Evolutionary conservation across 2,113 vertebrate genomes (phyloP).

Genomic region (Rhabdomys dilectus): DNA sequence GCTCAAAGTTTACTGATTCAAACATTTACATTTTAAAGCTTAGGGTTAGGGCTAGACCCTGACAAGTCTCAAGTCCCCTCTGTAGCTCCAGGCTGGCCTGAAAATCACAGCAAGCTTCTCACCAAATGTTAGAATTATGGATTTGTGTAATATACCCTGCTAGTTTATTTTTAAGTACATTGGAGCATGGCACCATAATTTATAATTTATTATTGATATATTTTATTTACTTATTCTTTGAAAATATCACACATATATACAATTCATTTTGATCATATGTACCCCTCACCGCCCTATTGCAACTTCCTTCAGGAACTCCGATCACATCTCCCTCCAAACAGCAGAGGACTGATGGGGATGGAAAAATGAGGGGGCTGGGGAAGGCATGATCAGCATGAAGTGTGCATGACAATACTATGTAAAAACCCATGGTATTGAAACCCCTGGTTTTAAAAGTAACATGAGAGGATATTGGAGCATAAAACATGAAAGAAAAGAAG

Average conservation of each 20-base stretch:
- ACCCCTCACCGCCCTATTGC: not conserved
- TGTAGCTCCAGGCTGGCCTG: not conserved
- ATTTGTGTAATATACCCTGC: not conserved
- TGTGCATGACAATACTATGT: not conserved
- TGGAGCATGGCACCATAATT: not conserved
- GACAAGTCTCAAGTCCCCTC: not conserved
- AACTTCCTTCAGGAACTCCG: not conserved
- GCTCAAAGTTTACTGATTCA: not conserved
- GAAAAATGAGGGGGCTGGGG: not conserved
- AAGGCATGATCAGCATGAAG: not conserved
- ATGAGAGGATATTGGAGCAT: not conserved
- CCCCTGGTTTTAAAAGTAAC: not conserved
- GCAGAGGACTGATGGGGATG: not conserved
- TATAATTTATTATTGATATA: not conserved
- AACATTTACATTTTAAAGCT: not conserved
- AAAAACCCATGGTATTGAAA: not conserved
- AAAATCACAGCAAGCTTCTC: not conserved
- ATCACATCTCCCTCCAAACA: not conserved
- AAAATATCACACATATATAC: not conserved
- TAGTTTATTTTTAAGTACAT: not conserved
- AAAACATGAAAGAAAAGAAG: not conserved
- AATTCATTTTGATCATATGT: not conserved
- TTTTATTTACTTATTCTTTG: not conserved
- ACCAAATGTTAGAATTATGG: not conserved
- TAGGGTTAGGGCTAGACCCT: not conserved